Evolutionary conservation across 2,888 invertebrate species (phyloP).

Genomic region (Pteria penguin): DNA sequence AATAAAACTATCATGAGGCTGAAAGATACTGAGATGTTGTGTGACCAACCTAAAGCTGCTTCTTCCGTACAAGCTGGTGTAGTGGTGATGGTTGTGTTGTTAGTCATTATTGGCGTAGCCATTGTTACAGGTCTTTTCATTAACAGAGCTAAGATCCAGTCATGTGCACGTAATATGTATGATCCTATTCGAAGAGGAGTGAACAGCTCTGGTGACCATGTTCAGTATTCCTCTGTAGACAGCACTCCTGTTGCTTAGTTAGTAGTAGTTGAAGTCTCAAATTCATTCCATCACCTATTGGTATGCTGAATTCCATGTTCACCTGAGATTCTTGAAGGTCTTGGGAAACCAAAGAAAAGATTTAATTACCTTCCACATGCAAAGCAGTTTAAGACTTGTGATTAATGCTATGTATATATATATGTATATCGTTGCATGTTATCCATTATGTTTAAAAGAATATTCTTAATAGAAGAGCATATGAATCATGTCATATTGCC

Average conservation of each 20-base stretch:
- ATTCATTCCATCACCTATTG: no score
- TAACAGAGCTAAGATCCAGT: neutral
- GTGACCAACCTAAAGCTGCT: neutral
- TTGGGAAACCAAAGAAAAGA: no score
- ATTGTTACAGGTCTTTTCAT: conserved; percentile 2
- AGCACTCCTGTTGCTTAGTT: conserved; percentile 11
- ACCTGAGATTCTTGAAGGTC: no score
- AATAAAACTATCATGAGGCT: conserved; percentile 22
- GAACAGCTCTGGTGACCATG: neutral
- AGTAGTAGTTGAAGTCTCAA: no score
- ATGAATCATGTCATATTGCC: no score
- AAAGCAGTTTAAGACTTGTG: no score
- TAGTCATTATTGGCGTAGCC: conserved; percentile 20
- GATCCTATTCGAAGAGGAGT: neutral
- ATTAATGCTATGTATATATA: no score
- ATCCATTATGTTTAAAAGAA: no score
- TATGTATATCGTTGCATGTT: no score
- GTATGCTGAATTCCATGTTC: no score
- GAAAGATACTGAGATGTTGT: conserved; percentile 8
- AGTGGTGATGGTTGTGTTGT: conserved; percentile 25
- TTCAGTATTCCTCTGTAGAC: conserved; percentile 18
- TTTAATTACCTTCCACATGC: no score
- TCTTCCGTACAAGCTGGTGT: conserved; percentile 13
- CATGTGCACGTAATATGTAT: conserved; percentile 6
- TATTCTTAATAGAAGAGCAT: no score